Evolutionary conservation across 2,888 invertebrate species (phyloP), one percentile per base, ranked within the genome.

Genomic region (Nebria salina): DNA sequence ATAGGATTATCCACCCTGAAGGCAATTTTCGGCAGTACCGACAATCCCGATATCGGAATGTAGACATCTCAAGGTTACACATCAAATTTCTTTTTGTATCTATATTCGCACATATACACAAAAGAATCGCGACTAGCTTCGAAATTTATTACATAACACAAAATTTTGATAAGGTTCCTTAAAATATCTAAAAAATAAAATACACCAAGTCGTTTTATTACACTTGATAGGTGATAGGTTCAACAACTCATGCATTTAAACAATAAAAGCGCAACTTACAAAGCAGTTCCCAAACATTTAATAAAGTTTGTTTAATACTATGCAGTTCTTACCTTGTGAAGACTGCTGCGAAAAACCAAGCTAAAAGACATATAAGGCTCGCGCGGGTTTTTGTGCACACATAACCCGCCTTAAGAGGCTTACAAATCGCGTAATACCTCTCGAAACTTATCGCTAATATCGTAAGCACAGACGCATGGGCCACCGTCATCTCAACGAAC

Each of bases 381-480:
- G 96, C 96, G 78, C 96, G 90, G 9, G 96, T 93, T 89, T 96
- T 96, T 54, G 96, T 97, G 88, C 96, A 97, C 76, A 96, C 95
- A 89, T 96, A 96, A 82, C 96, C 96, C 4, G 96, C 97, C 85
- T 95, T 93, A 77, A 98, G 90, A 0, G 97, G 97, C 87, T 97
- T 95, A 89, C 97, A 97, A 87, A 98, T 97, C 84, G 97, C 97
- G 88, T 92, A 92, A 87, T 92, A 93, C 81, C 95, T 92, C 89
- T 98, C 97, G 88, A 97, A 96, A 87, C 96, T 96, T 89, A 98
- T 98, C 82, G 97, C 97, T 86, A 98, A 90, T 86, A 98, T 97
- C 65, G 97, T 98, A 77, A 98, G 91, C 2, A 97, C 97, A 65
- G 97, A 97, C 41, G 97, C 96, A 88, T 97, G 97, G 2, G 97